Evolutionary conservation across 2,113 vertebrate genomes (phyloP), one percentile per base, ranked within the genome.

Genomic region (Hyaena hyaena): DNA sequence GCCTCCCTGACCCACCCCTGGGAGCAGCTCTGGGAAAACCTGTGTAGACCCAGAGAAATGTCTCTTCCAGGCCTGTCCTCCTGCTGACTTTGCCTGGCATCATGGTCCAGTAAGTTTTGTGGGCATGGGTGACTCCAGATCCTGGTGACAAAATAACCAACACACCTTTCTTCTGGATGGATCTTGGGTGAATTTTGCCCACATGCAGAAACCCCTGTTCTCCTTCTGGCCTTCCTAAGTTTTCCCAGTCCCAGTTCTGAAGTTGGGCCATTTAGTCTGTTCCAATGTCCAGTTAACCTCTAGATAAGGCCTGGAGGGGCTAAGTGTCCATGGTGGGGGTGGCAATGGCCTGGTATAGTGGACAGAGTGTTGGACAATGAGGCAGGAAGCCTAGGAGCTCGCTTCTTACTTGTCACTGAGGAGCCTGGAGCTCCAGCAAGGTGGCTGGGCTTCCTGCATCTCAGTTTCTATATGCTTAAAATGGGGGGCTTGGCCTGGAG

Each of bases 291-390:
- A 39, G 0, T 2, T 23, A 39, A 8, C 45, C 58, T 85, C 33
- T 16, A 28, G 19, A 71, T 10, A 26, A 55, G 39, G 28, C 14
- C 23, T 0, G 4, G 15, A 85, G 65, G 12, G 11, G 26, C 33
- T 28, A 12, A 14, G 31, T 33, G 23, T 14, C 10, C 19, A 14
- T 1, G 1, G 31, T 63, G 19, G 2, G 39, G 45, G 33, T 26
- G 10, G 71, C 21, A 2, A 3, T 7, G 74, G 55, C 0, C 15
- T 1, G 14, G 8, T 10, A 16, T 0, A 15, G 28, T 11, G 4
- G 14, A 1, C 9, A 31, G 1, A 50, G n/a, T 4, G 0, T 19
- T 8, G 5, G 35, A 5, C 1, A 0, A 10, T 28, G 14, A 53
- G 65, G 15, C 16, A 28, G 55, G 68, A 69, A 23, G 17, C 50